A percentile compares a stretch with the other conserved stretches of the same genome.
phyloP scores from a whole-genome alignment of 2,888 invertebrate species.

The Gasteruption jaculator region DNA sequence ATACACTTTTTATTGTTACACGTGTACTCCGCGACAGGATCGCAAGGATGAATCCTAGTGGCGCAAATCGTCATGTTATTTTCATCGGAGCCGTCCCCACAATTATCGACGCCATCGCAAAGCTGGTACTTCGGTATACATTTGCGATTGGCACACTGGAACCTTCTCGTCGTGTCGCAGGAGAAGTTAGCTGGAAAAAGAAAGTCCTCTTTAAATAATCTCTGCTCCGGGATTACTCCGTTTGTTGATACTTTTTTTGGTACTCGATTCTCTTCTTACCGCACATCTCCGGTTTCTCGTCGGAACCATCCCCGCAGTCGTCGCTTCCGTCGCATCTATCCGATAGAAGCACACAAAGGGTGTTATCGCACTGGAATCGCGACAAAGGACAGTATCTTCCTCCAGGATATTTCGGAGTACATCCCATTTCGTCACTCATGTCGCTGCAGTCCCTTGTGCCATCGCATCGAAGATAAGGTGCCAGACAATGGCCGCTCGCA shows the following conservation, averaged over 20 bases:
- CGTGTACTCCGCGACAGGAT: conserved; percentile 74
- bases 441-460: conserved; percentile 87
- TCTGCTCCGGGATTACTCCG: neutral
- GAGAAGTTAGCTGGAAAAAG: conserved; percentile 65
- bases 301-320: conserved; percentile 89
- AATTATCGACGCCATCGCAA: conserved; percentile 90
- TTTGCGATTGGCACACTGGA: conserved; percentile 86
- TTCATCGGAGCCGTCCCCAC: conserved; percentile 93
- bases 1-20: conserved; percentile 88
- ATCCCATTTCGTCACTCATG: conserved; percentile 84
- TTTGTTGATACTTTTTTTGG: neutral
- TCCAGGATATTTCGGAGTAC: conserved; percentile 82
- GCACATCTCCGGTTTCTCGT: conserved; percentile 78
- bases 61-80: conserved; percentile 89
- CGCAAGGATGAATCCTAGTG: conserved; percentile 70
- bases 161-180: conserved; percentile 77
- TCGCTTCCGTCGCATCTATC: conserved; percentile 92
- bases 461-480: conserved; percentile 82
- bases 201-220: conserved; percentile 2
- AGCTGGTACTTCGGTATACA: conserved; percentile 81
- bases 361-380: conserved; percentile 88
- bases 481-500: conserved; percentile 88
- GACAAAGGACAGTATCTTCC: conserved; percentile 86
- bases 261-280: conserved; percentile 42
- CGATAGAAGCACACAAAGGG: conserved; percentile 82